Base-by-base conservation (phyloP, 2,113 vertebrate genomes). In the Channa argus region DNA sequence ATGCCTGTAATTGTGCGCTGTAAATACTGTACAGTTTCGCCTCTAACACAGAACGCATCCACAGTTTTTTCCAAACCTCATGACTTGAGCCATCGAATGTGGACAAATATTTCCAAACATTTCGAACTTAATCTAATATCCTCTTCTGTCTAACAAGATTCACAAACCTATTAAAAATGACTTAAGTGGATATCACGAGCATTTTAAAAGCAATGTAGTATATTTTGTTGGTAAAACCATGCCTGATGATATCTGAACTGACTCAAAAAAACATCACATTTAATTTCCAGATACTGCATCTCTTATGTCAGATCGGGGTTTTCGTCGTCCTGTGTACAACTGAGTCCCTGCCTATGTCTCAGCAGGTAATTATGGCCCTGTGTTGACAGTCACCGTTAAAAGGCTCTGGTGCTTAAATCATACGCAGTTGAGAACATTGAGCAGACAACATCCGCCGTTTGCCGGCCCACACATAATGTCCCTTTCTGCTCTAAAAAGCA, bases 401-500 rank as follows among this genome's bases (percentile, higher is more conserved):
- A 80, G 59, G 50, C 75, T 71, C 58, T 55, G 49, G 71, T 74
- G 67, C 65, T 80, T 63, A 12, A 44, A 81, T 90, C 79, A 80
- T 54, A 84, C 64, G 74, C 63, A 62, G 66, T 63, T 66, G 63
- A 75, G 76, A 71, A 80, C 80, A 86, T 70, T 39, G 66, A 76
- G 63, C 1, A 14, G 77, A 86, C 86, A 77, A 24, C 70, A 63
- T 11, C 34, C 55, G 45, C 68, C 44, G 51, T 77, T 79, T 63
- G 76, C 67, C 15, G 4, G 74, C 80, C 54, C 84, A 79, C 55
- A 71, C 76, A 76, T 59, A 71, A 77, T 64, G 82, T 73, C 80
- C 56, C 67, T 72, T 88, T 89, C 87, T 91, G 86, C 90, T 91
- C 88, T 83, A 88, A 80, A 89, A 86, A 88, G 78, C 86, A 88